Percentiles rank a stretch among this genome's conserved stretches.
These are phyloP conservation scores for Drosophila grimshawi DNA, from an alignment of 1,140 invertebrate genomes.

Conservation along the genomic window DNA sequence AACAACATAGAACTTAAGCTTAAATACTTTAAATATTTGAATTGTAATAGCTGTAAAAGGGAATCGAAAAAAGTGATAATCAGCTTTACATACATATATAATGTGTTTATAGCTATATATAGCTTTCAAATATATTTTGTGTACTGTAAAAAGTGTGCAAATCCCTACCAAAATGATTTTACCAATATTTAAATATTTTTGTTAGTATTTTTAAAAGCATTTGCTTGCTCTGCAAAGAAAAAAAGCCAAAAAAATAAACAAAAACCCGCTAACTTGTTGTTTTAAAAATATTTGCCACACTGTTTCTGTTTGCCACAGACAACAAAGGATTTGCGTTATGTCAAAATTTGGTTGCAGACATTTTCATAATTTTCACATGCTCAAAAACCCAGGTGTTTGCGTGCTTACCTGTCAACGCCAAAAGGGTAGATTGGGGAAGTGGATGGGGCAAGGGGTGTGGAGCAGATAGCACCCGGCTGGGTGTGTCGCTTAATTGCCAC, in stretches of 20 bases:
- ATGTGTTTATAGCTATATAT: too few relatives aligned
- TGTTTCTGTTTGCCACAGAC: constrained; percentile 44
- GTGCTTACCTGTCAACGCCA: constrained; percentile 22
- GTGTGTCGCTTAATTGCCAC: constrained; percentile 67
- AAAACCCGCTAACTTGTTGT: background rate
- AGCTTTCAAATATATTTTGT: too few relatives aligned
- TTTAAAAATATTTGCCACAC: background rate
- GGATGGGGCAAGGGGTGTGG: background rate
- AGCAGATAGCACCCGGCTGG: constrained; percentile 3
- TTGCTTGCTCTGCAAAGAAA: background rate
- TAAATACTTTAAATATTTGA: too few relatives aligned
- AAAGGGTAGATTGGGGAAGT: background rate
- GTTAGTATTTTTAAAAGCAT: background rate
- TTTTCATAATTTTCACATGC: constrained; percentile 80
- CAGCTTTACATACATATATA: too few relatives aligned
- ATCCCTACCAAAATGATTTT: too few relatives aligned
- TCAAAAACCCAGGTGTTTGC: constrained; percentile 42
- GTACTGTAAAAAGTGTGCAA: too few relatives aligned
- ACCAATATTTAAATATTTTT: background rate
- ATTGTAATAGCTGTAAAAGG: too few relatives aligned
- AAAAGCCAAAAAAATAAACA: background rate
- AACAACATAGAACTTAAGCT: too few relatives aligned
- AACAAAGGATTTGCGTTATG: constrained; percentile 71
- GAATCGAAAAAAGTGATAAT: too few relatives aligned
- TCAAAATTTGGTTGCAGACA: constrained; percentile 63